phyloP scores from a whole-genome alignment of 2,797 vertebrate species.

The Karalla daura region DNA sequence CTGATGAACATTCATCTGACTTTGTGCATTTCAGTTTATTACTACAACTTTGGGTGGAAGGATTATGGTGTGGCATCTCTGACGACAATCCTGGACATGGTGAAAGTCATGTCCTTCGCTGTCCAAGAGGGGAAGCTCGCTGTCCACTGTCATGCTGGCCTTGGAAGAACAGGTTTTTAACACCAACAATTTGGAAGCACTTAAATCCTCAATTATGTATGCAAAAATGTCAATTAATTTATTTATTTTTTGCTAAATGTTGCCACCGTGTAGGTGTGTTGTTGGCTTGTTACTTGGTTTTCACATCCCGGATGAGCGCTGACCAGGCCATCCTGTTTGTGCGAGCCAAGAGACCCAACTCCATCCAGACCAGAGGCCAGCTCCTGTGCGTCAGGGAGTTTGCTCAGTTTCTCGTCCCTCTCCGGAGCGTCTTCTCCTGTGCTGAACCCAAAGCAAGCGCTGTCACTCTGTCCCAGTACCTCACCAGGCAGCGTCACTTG shows the following conservation, averaged over 20 bases:
- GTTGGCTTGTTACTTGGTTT: constrained; percentile 96
- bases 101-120: constrained; percentile 97
- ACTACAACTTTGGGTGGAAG: constrained; percentile 99
- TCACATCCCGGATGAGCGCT: constrained; percentile 94
- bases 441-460: constrained; percentile 88
- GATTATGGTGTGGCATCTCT: constrained; percentile 98
- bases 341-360: constrained; percentile 93
- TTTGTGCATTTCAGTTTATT: constrained; percentile 88
- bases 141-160: constrained; percentile 96
- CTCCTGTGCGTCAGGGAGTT: constrained; percentile 94
- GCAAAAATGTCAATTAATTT: not conserved
- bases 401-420: constrained; percentile 93
- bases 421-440: constrained; percentile 91
- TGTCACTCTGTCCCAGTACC: constrained; percentile 92
- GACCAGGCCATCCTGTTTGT: constrained; percentile 97
- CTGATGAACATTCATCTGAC: not conserved
- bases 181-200: not conserved
- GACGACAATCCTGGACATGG: constrained; percentile 97
- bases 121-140: constrained; percentile 96
- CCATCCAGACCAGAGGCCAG: constrained; percentile 96
- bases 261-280: constrained; percentile 88
- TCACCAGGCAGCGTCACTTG: constrained; percentile 95
- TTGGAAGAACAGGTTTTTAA: constrained; percentile 93
- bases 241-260: not conserved
- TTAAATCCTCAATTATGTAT: not conserved